Evolutionary conservation across 37 sponge, comb jelly and placozoan genomes (phyloP).

Genomic region (Halisarca cf. caerulea): DNA sequence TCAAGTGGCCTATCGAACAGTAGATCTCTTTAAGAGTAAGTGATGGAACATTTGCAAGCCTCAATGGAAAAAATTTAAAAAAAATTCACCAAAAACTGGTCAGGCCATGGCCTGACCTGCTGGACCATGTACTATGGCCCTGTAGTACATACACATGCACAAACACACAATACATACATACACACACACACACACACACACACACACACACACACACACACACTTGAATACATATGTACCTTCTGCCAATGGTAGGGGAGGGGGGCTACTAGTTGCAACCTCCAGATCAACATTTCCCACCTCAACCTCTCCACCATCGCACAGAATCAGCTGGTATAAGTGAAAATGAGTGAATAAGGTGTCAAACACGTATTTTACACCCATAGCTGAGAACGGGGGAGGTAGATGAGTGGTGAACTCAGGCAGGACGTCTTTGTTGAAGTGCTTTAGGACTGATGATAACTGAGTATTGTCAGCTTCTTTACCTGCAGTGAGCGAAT

Average conservation of each 20-base stretch:
- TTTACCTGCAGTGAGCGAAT: background rate
- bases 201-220: too few species aligned
- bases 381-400: background rate
- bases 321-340: background rate
- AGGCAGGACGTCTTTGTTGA: background rate
- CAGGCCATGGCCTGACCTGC: too few species aligned
- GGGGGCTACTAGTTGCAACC: background rate
- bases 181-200: too few species aligned
- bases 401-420: background rate
- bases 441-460: background rate
- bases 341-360: slow-evolving; percentile 14
- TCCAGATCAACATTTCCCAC: background rate
- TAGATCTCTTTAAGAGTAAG: too few species aligned
- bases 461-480: background rate
- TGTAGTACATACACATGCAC: too few species aligned
- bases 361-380: background rate
- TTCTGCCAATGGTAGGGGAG: background rate
- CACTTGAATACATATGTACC: too few species aligned
- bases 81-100: too few species aligned
- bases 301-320: background rate
- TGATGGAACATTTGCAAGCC: too few species aligned
- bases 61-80: too few species aligned
- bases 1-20: too few species aligned
- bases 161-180: too few species aligned
- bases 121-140: too few species aligned